phyloP scores from a whole-genome alignment of 2,888 invertebrate genomes.

The Aricia artaxerxes region DNA sequence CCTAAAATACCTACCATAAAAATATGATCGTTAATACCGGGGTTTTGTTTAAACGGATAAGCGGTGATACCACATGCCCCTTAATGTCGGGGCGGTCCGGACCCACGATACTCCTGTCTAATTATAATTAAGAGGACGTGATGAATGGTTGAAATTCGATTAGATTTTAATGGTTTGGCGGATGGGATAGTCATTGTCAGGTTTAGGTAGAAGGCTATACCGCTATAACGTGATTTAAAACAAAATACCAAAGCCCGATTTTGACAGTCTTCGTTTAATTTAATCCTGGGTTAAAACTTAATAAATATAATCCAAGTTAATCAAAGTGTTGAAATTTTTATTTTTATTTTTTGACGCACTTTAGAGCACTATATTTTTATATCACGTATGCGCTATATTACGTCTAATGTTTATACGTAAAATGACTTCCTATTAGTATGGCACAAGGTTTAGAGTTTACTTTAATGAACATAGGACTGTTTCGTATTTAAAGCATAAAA shows the following conservation, averaged over 20 bases:
- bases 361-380: no score
- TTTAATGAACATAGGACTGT: neutral
- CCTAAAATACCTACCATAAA: conserved; percentile 35
- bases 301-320: no score
- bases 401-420: no score
- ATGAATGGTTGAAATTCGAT: conserved; percentile 49
- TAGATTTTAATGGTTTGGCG: conserved; percentile 31
- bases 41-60: conserved; percentile 11
- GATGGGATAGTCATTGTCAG: conserved; percentile 23
- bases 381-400: no score
- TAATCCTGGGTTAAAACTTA: neutral
- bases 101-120: conserved; percentile 62
- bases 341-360: no score
- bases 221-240: neutral
- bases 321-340: no score
- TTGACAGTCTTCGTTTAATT: neutral
- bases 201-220: neutral
- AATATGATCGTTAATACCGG: conserved; percentile 11
- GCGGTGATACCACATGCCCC: conserved; percentile 44
- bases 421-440: no score
- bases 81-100: conserved; percentile 54
- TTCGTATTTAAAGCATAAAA: neutral
- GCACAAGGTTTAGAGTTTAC: no score
- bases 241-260: neutral
- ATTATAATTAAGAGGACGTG: conserved; percentile 59